Conservation (phyloP, 2,888 invertebrate genomes). For the Oxytorus armatus region DNA sequence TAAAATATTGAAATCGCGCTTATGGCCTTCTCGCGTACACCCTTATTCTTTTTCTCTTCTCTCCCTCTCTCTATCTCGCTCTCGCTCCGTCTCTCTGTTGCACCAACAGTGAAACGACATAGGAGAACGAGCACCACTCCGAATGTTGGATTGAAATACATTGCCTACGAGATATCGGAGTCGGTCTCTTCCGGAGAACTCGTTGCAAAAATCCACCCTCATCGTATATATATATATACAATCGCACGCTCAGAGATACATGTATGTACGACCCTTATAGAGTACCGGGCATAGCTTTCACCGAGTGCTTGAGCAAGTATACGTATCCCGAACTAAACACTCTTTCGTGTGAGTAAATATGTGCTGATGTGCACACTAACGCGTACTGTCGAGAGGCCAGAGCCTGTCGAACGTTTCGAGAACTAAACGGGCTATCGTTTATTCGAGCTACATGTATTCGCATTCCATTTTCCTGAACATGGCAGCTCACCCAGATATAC, state of each 20-base stretch:
- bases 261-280: not conserved
- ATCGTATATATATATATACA: slow-evolving; percentile 14
- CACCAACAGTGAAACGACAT: slow-evolving; percentile 31
- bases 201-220: slow-evolving; percentile 34
- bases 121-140: slow-evolving; percentile 58
- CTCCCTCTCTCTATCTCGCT: slow-evolving; percentile 9
- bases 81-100: not conserved
- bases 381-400: not conserved
- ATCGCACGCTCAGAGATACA: not conserved
- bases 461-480: slow-evolving; percentile 47
- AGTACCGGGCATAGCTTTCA: slow-evolving; percentile 33
- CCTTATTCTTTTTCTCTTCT: slow-evolving; percentile 23
- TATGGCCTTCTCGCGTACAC: slow-evolving; percentile 61
- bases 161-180: slow-evolving; percentile 65
- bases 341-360: slow-evolving; percentile 20
- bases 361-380: slow-evolving; percentile 33
- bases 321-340: slow-evolving; percentile 42
- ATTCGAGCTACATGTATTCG: slow-evolving; percentile 34
- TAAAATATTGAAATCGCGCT: slow-evolving; percentile 73
- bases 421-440: slow-evolving; percentile 61
- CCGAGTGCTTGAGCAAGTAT: slow-evolving; percentile 9
- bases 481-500: not conserved
- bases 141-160: slow-evolving; percentile 69
- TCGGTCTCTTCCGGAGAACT: slow-evolving; percentile 54
- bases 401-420: slow-evolving; percentile 21